A percentile compares a stretch with the other conserved stretches of the same genome.
Conservation (phyloP, 2,797 vertebrate genomes). For the Luscinia luscinia region DNA sequence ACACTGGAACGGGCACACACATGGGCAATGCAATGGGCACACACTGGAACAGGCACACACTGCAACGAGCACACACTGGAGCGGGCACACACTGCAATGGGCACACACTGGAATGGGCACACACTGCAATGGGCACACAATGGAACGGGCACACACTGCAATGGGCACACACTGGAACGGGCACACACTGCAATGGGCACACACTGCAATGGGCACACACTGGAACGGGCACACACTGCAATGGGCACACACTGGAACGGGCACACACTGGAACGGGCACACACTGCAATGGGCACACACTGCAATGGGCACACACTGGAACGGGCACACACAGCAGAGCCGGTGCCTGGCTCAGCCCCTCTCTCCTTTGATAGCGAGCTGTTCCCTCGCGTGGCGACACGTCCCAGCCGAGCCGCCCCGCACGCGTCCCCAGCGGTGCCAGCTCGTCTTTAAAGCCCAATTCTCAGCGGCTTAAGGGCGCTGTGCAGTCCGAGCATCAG, state of each 20-base stretch:
- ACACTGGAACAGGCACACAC: too few relatives aligned
- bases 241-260: rapidly evolving
- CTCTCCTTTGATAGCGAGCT: neutral
- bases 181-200: too few relatives aligned
- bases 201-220: rapidly evolving
- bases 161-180: too few relatives aligned
- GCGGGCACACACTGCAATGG: too few relatives aligned
- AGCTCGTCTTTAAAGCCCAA: neutral
- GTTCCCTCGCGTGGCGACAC: constrained; percentile 41
- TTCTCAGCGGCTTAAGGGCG: neutral
- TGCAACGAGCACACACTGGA: too few relatives aligned
- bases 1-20: too few relatives aligned
- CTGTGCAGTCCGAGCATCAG: constrained; percentile 41
- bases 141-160: too few relatives aligned
- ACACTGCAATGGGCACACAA: too few relatives aligned
- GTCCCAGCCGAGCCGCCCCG: neutral
- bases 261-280: too few relatives aligned
- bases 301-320: too few relatives aligned
- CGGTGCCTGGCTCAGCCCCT: neutral
- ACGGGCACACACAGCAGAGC: neutral
- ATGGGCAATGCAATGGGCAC: too few relatives aligned
- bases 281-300: rapidly evolving
- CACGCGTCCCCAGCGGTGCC: neutral
- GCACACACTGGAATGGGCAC: too few relatives aligned
- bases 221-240: neutral